Evolutionary conservation across 2,113 vertebrate genomes (phyloP).

Genomic region (Larimichthys crocea): DNA sequence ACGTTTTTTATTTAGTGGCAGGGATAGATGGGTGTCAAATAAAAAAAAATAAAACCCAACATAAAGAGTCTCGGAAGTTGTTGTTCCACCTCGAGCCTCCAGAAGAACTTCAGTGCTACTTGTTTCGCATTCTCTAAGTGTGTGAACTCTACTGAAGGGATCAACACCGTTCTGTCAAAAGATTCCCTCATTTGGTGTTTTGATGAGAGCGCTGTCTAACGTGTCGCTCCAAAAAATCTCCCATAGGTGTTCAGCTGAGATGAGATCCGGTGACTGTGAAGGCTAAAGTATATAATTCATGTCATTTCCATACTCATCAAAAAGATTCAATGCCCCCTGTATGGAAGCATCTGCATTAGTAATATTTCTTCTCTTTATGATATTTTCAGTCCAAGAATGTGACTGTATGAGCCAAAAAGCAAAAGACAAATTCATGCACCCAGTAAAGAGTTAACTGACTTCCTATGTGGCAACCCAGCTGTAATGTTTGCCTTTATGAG

Average conservation of each 20-base stretch:
- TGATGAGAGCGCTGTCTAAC: background rate
- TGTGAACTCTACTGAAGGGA: background rate
- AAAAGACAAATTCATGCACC: background rate
- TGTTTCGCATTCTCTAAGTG: background rate
- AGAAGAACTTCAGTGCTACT: background rate
- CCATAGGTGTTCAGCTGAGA: background rate
- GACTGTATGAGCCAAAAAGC: background rate
- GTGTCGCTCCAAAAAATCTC: background rate
- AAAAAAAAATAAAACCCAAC: background rate
- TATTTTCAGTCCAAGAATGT: background rate
- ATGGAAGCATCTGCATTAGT: background rate
- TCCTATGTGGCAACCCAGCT: background rate
- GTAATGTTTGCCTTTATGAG: background rate
- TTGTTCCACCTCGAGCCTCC: background rate
- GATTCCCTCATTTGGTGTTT: background rate
- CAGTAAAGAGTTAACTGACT: conserved; percentile 7
- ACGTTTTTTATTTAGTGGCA: background rate
- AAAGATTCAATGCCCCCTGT: background rate
- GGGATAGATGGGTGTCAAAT: background rate
- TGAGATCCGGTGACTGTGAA: background rate
- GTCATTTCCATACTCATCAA: background rate
- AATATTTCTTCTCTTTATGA: background rate
- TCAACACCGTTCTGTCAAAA: background rate
- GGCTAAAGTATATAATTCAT: background rate
- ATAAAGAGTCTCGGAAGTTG: background rate